A percentile compares a stretch with the other conserved stretches of the same genome.
Conservation (phyloP, 2,797 vertebrate genomes). For the Centroberyx gerrardi region DNA sequence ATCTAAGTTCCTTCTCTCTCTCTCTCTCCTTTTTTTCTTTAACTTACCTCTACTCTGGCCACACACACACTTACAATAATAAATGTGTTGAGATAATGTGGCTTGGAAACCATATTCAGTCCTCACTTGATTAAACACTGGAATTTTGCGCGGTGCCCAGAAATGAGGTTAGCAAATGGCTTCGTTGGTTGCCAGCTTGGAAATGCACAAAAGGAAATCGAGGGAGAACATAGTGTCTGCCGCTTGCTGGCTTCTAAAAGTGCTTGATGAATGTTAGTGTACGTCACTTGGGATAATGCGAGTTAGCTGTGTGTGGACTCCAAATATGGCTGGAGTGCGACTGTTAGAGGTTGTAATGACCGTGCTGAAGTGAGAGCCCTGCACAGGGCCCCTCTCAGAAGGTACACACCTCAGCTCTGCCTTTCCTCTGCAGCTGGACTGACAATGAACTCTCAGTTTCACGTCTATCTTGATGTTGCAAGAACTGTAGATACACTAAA, state of each 20-base stretch:
- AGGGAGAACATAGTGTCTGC: conserved; percentile 85
- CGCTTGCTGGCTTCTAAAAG: conserved; percentile 80
- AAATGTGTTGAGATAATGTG: conserved; percentile 90
- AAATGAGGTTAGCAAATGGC: conserved; percentile 90
- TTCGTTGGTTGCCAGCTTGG: conserved; percentile 86
- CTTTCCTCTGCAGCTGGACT: conserved; percentile 80
- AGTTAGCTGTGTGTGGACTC: conserved; percentile 83
- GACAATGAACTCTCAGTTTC: conserved; percentile 82
- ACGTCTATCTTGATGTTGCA: conserved; percentile 67
- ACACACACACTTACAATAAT: conserved; percentile 86
- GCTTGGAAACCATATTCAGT: conserved; percentile 87
- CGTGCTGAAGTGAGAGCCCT: conserved; percentile 77
- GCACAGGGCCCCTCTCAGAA: conserved; percentile 75
- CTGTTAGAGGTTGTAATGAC: conserved; percentile 82
- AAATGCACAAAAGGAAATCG: conserved; percentile 85
- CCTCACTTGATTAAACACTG: conserved; percentile 89
- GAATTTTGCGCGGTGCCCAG: conserved; percentile 88
- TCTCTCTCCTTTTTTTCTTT: conserved; percentile 57
- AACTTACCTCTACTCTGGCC: conserved; percentile 82
- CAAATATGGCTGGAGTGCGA: conserved; percentile 86
- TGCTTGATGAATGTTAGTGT: conserved; percentile 86
- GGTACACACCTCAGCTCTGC: conserved; percentile 81
- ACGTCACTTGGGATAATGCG: conserved; percentile 86
- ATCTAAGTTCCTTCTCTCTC: conserved; percentile 62
- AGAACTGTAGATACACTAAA: conserved; percentile 42